A percentile compares a stretch with the other conserved stretches of the same genome.
phyloP scores from a whole-genome alignment of 92 coral and sea anemone species.

The Muricea muricata region DNA sequence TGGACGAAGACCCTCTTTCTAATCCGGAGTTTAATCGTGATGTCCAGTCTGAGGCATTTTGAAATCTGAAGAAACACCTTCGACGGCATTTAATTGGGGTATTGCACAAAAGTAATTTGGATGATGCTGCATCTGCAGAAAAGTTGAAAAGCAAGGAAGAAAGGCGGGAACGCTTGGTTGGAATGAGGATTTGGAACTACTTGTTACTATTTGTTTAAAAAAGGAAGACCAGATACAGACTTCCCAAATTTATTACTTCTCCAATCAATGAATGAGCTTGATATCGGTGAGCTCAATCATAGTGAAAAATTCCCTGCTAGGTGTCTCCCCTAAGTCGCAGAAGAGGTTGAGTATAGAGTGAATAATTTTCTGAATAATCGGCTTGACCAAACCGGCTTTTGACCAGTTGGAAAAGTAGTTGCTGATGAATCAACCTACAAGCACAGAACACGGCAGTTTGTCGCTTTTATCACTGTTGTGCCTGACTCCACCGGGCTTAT shows the following conservation, averaged over 20 bases:
- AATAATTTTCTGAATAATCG: constrained; percentile 17
- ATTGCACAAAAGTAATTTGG: no score
- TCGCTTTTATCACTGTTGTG: constrained; percentile 14
- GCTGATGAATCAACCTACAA: constrained; percentile 11
- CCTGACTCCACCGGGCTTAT: constrained; percentile 7
- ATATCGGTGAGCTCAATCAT: constrained; percentile 17
- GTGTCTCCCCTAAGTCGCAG: background rate
- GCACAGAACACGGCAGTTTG: constrained; percentile 27
- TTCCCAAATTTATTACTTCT: constrained; percentile 14
- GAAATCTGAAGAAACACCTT: background rate
- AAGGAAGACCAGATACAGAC: constrained; percentile 35
- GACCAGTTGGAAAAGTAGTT: constrained; percentile 14
- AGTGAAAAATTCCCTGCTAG: constrained; percentile 4
- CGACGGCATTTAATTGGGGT: background rate
- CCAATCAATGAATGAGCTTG: constrained; percentile 17
- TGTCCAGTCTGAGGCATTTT: background rate
- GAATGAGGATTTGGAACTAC: constrained; percentile 18
- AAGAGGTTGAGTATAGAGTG: constrained; percentile 2
- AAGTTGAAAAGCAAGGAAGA: background rate
- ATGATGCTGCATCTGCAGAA: constrained; percentile 14
- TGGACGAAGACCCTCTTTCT: constrained; percentile 19
- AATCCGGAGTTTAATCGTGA: constrained; percentile 9
- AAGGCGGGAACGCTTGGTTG: background rate
- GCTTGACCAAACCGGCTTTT: constrained; percentile 27
- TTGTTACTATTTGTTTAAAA: constrained; percentile 21